Conservation (phyloP, 2,113 vertebrate species). For the Rhinolophus ferrumequinum region DNA sequence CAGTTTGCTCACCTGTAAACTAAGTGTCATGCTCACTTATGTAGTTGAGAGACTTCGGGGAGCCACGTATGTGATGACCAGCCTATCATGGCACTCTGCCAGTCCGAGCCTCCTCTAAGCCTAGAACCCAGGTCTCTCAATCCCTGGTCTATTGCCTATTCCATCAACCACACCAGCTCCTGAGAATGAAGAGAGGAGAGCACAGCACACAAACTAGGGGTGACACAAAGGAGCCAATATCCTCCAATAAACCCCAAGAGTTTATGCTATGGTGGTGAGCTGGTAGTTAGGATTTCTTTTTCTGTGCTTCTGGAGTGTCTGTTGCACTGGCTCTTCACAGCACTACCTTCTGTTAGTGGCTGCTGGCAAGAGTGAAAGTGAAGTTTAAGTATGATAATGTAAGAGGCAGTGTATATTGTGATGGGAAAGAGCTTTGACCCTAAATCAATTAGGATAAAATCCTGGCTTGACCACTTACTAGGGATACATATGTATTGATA, state of each 20-base stretch:
- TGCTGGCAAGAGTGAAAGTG: not conserved
- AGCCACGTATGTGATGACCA: not conserved
- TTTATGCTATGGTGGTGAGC: not conserved
- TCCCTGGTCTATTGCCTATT: not conserved
- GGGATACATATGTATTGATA: not conserved
- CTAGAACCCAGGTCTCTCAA: not conserved
- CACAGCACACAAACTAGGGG: too few relatives aligned
- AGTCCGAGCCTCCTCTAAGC: not conserved
- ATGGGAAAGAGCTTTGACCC: not conserved
- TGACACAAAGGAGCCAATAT: too few relatives aligned
- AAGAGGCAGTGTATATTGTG: not conserved
- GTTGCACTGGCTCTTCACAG: not conserved
- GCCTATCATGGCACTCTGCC: not conserved
- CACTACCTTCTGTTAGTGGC: not conserved
- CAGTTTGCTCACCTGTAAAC: not conserved
- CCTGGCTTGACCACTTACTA: not conserved
- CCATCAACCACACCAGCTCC: not conserved
- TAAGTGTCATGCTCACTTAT: not conserved
- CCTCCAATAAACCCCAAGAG: not conserved
- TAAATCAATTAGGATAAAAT: not conserved
- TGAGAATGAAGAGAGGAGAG: not conserved
- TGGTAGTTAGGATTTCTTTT: not conserved
- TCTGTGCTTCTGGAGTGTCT: not conserved
- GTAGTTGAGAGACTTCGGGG: not conserved
- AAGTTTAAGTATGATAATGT: not conserved